Conservation (phyloP, 37 sponge, comb jelly and placozoan species). For the Cliona cf. orientalis region DNA sequence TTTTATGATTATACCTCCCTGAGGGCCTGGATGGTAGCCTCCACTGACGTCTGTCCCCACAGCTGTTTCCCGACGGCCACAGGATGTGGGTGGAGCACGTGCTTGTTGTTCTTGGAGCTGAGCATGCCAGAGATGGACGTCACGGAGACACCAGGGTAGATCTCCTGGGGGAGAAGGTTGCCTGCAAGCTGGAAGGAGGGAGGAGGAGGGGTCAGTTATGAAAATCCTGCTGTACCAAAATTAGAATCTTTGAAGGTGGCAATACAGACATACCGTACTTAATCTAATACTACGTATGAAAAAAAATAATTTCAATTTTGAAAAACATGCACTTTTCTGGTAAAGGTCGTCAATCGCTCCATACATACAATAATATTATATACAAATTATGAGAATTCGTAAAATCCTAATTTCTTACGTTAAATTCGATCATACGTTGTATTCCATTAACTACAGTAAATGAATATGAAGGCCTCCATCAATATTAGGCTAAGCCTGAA, state of each 20-base stretch:
- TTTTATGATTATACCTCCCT: conserved; percentile 42
- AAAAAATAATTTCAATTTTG: neutral
- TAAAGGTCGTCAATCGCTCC: neutral
- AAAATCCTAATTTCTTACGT: too few relatives aligned
- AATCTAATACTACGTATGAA: too few relatives aligned
- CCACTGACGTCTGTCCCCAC: conserved; percentile 58
- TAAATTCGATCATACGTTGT: too few relatives aligned
- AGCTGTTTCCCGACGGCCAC: conserved; percentile 22
- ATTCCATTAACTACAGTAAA: too few relatives aligned
- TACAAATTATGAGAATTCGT: neutral
- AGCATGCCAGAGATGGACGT: conserved; percentile 56
- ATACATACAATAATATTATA: neutral
- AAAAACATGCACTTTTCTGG: neutral
- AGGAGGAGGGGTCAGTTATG: too few relatives aligned
- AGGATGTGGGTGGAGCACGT: conserved; percentile 32
- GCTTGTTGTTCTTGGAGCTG: conserved; percentile 36
- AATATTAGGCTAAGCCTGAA: neutral
- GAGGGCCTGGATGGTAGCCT: conserved; percentile 34
- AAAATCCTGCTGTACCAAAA: neutral
- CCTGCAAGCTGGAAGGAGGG: conserved; percentile 45
- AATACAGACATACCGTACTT: neutral
- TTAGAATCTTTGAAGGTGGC: neutral
- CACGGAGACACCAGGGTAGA: conserved; percentile 54
- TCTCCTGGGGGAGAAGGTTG: conserved; percentile 61
- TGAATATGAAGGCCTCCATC: too few relatives aligned